Evolutionary conservation across 2,888 invertebrate genomes (phyloP), one percentile per base, ranked within the genome.

Genomic region (Isoperla grammatica): DNA sequence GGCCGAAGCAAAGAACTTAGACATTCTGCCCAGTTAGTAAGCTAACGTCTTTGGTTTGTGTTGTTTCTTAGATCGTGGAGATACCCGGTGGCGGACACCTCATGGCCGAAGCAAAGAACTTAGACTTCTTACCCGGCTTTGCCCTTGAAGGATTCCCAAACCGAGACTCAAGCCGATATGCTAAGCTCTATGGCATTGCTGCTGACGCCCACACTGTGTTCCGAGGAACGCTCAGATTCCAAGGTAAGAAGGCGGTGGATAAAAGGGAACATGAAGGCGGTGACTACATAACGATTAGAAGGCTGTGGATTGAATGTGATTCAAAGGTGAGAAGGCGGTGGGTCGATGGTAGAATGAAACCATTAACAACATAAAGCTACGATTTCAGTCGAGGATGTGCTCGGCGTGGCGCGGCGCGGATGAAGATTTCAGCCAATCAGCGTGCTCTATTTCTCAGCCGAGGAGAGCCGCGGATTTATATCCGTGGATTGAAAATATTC

Each of bases 81-180:
- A 89, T 98, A 12, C 81, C 87, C 1, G 86, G 88, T 22, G 95
- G 95, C 2, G 97, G 96, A 1, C 88, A 88, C 62, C 78, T 99
- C 39, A 87, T 99, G 85, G 87, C 93, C 0, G 81, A 86, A 6
- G 84, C 88, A 0, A 82, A 86, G 46, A 81, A 84, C 0, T 78
- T 97, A 56, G 86, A 92, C 71, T 99, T 98, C 75, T 78, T 99
- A 57, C 98, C 98, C 0, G 99, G 98, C 0, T 95, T 98, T 71
- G 90, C 94, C 12, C 79, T 98, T 57, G 97, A 98, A 78, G 97
- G 97, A 0, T 97, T 91, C 71, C 95, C 98, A 0, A 99, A 98
- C 77, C 81, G 99, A 61, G 98, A 99, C 73, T 97, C 97, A 58
- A 90, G 91, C 0, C 81, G 85, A 40, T 99, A 99, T 72, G 82